These are phyloP conservation scores for Chondrilla cf. caribensis DNA, from an alignment of 37 sponge, comb jelly and placozoan species.

Conservation along the genomic window DNA sequence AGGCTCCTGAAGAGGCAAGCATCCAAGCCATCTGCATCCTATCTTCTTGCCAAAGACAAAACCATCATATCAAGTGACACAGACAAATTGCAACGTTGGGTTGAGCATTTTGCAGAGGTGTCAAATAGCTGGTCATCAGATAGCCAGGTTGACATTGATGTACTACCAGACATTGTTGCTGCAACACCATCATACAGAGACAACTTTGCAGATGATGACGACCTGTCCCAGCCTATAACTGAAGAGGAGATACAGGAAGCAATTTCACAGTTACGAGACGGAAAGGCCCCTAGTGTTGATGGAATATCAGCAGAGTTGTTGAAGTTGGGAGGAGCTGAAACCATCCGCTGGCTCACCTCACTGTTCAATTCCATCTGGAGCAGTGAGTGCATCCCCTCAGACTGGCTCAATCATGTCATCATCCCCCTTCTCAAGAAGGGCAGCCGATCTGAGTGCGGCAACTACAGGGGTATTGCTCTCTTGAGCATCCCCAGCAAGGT, in stretches of 20 bases:
- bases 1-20: constrained; percentile 6
- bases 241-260: constrained; percentile 9
- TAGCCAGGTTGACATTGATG: neutral
- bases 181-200: constrained; percentile 13
- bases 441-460: constrained; percentile 9
- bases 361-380: constrained; percentile 5
- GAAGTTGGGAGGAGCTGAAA: constrained; percentile 25
- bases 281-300: constrained; percentile 10
- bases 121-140: neutral
- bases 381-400: constrained; percentile 15
- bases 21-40: neutral
- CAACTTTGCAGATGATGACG: neutral
- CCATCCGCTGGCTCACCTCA: constrained; percentile 8
- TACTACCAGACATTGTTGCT: neutral
- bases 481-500: no score
- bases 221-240: constrained; percentile 1
- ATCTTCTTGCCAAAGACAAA: neutral
- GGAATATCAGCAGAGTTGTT: constrained; percentile 20
- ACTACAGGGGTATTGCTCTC: constrained; percentile 23
- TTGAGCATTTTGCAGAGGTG: neutral
- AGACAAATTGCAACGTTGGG: neutral
- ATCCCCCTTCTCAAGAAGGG: constrained; percentile 25
- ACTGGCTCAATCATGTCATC: neutral
- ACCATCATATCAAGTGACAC: constrained; percentile 1
- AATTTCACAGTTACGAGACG: neutral